Evolutionary conservation across 2,888 invertebrate genomes (phyloP).

Genomic region (Vandiemenella viatica): DNA sequence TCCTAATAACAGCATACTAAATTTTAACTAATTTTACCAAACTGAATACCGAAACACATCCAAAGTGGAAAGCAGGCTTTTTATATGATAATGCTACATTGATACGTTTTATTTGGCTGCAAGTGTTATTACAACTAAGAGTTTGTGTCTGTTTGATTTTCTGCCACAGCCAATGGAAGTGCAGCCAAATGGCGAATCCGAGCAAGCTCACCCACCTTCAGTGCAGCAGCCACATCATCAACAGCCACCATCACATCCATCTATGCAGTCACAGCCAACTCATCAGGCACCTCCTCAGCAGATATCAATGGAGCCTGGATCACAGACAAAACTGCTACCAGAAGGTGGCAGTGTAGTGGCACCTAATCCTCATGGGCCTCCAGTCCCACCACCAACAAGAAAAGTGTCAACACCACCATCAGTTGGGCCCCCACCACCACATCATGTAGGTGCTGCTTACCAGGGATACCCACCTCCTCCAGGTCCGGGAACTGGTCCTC

Average conservation of each 20-base stretch:
- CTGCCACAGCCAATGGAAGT: slow-evolving; percentile 20
- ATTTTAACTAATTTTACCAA: no score
- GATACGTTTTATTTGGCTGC: no score
- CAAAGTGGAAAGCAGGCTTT: no score
- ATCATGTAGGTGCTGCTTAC: slow-evolving; percentile 11
- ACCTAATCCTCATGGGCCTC: slow-evolving; percentile 18
- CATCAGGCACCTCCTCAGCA: slow-evolving; percentile 22
- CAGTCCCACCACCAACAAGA: slow-evolving; percentile 18
- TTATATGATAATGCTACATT: no score
- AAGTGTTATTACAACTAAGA: no score
- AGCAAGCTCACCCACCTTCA: slow-evolving; percentile 7
- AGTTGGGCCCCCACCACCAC: slow-evolving; percentile 28
- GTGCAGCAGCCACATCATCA: slow-evolving; percentile 1
- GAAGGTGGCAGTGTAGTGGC: no score
- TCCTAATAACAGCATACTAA: no score
- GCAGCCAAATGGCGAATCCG: slow-evolving; percentile 11
- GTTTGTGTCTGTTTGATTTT: no score
- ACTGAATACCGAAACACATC: no score
- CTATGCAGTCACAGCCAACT: slow-evolving; percentile 21
- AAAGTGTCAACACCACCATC: slow-evolving; percentile 19
- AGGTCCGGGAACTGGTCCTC: not conserved
- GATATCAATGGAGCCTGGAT: not conserved
- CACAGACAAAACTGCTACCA: not conserved
- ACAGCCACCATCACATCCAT: slow-evolving; percentile 7
- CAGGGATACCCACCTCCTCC: slow-evolving; percentile 13